Evolutionary conservation across 2,888 invertebrate species (phyloP), one percentile per base, ranked within the genome.

Genomic region (Meliscaeva auricollis): DNA sequence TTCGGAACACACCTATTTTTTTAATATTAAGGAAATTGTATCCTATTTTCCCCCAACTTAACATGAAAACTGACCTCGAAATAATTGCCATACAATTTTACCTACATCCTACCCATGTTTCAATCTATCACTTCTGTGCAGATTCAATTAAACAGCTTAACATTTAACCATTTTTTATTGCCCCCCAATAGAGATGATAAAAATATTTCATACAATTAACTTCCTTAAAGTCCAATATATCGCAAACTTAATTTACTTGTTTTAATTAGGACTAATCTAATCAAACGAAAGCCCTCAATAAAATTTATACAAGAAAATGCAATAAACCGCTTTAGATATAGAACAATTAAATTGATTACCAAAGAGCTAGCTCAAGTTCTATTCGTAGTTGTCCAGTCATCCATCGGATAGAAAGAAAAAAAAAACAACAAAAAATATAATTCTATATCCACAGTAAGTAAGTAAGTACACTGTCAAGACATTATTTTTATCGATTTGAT

Each of bases 401-500:
- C 58, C 58, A 26, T 26, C 4, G 44, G 44, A 44, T 58, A 74
- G 30, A 41, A 38, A 13, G n/a, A n/a, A 41, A 52, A 30, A 52
- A 26, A 26, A 26, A 26, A 26, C 26, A 13, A n/a, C n/a, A n/a
- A n/a, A n/a, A n/a, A 41, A 41, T 41, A 73, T 11, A 60, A 62
- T 46, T 77, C 52, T 54, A 46, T 62, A 46, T 62, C 13, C 50
- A 44, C 48, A 54, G 9, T 52, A 52, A 52, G 26, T 26, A 22
- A 13, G 4, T 41, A 50, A 3, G 2, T 32, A 17, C 5, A 56
- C 0, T 20, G 17, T 20, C 7, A 2, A 22, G 2, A 22, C 4
- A 15, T 44, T n/a, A 44, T 15, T 15, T 73, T 64, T 74, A 78
- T 74, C 69, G 83, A 83, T 83, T 78, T 74, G 83, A 83, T 83